A percentile compares a stretch with the other conserved stretches of the same genome.
Evolutionary conservation across 2,797 vertebrate genomes (phyloP).

Genomic region (Sebastes trivittatus): DNA sequence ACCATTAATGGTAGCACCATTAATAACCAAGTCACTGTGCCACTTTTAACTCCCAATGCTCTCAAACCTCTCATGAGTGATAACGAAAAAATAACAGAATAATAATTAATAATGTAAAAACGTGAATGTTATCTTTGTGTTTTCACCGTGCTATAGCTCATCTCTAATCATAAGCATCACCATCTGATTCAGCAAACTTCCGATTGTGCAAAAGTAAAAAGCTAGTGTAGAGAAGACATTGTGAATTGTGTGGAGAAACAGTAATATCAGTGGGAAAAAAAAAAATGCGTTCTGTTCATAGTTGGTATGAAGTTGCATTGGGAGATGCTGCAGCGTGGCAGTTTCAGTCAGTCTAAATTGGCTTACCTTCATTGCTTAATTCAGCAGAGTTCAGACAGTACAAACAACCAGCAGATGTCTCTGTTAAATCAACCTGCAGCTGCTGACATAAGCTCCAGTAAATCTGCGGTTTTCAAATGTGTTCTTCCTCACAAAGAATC

Average conservation of each 20-base stretch:
- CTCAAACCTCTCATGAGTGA: neutral
- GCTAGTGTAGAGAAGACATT: neutral
- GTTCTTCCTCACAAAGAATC: neutral
- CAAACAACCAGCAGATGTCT: slow-evolving; percentile 66
- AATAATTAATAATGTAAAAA: neutral
- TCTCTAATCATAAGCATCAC: neutral
- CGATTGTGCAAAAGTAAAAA: slow-evolving; percentile 26
- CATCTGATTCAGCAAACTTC: neutral
- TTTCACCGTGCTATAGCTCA: neutral
- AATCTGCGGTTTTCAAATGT: neutral
- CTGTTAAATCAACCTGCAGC: slow-evolving; percentile 41
- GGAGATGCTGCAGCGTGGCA: neutral
- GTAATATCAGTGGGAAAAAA: neutral
- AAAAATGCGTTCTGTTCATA: neutral
- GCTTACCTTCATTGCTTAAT: slow-evolving; percentile 14
- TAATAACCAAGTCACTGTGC: neutral
- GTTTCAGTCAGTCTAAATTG: slow-evolving; percentile 11
- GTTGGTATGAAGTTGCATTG: neutral
- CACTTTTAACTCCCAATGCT: neutral
- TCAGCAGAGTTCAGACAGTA: slow-evolving; percentile 9
- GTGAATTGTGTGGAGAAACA: neutral
- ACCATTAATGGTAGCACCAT: slow-evolving; percentile 9
- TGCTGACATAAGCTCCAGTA: neutral
- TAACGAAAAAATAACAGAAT: neutral
- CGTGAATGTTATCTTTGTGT: neutral